Percentiles rank a stretch among this genome's conserved stretches.
Evolutionary conservation across 2,888 invertebrate species (phyloP).

Genomic region (Minunthozetes semirufus): DNA sequence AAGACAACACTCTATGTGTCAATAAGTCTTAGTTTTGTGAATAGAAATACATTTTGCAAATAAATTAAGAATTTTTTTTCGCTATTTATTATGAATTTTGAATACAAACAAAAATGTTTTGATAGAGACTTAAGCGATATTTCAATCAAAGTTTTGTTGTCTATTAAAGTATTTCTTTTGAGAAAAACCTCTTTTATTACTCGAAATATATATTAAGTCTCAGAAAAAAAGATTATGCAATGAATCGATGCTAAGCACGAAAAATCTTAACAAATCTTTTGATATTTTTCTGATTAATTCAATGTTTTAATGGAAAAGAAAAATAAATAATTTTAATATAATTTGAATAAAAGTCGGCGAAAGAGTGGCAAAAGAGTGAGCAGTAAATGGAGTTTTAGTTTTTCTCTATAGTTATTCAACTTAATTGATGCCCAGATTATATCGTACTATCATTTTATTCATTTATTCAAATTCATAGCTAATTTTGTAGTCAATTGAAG

Average conservation of each 20-base stretch:
- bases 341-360: background rate
- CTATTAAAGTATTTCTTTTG: no score
- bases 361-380: background rate
- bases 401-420: background rate
- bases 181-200: no score
- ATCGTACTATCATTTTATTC: background rate
- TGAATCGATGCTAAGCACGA: no score
- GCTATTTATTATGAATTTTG: no score
- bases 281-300: background rate
- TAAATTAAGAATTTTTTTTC: no score
- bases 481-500: background rate
- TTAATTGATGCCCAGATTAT: background rate
- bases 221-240: no score
- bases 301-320: background rate
- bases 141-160: no score
- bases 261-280: no score
- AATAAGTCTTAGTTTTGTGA: background rate
- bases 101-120: no score
- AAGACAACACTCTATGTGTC: constrained; percentile 2
- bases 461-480: background rate
- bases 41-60: background rate
- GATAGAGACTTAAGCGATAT: no score
- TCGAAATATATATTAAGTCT: no score
- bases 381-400: background rate
- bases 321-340: background rate